Base-by-base conservation (phyloP, 2,888 invertebrate genomes). In the Synanthedon tipuliformis region DNA sequence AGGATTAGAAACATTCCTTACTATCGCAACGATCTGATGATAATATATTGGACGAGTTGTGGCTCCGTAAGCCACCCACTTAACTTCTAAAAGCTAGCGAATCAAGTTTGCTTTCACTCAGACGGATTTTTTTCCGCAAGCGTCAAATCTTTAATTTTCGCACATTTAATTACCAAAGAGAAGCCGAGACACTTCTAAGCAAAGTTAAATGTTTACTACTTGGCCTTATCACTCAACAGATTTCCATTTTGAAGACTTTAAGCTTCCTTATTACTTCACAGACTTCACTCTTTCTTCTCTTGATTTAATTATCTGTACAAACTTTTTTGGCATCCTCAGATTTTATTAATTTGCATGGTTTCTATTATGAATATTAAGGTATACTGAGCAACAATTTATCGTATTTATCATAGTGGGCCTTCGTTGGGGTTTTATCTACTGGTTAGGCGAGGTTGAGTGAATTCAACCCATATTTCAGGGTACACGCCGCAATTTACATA, bases 401-500 rank as follows among this genome's bases (percentile, higher is more conserved):
- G 5, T 15, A 15, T 45, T 49, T 16, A 23, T 15, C 18, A 18
- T 49, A 49, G 18, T 16, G 23, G 49, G 18, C 11, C 49, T 49
- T 45, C 15, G 45, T n/a, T 45, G 13, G 45, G 49, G 23, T 49
- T 49, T 16, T 53, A 56, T 56, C 52, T 41, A 57, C 59, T 54
- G 63, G 61, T 63, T 54, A 60, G 57, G 57, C 56, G 61, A 62
- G 66, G 63, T 66, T 71, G 73, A 75, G 69, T 73, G 77, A 76
- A 78, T 77, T 75, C 75, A 67, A 68, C 69, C 73, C 75, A 76
- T 80, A 78, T 76, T 76, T 81, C 53, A 75, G 73, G 61, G 67
- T 66, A 71, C 74, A 73, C 64, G 66, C 75, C 71, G 68, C 77
- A 73, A 83, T 84, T 81, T 81, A 66, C 81, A 83, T 83, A 82